These are phyloP conservation scores for Pristionchus entomophagus DNA, from an alignment of 2,888 invertebrate species.

Conservation along the genomic window DNA sequence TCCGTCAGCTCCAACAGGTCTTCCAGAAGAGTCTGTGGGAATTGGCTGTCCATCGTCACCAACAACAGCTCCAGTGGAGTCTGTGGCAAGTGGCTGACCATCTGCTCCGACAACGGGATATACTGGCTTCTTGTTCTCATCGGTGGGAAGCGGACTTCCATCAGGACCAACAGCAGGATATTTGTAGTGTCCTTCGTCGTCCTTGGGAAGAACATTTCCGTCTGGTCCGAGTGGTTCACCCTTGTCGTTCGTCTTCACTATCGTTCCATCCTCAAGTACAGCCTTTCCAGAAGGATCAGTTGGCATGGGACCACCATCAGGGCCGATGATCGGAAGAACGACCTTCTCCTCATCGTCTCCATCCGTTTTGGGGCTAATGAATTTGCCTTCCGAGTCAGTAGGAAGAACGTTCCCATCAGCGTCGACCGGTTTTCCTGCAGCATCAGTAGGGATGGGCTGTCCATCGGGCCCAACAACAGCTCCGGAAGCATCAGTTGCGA, in stretches of 20 bases:
- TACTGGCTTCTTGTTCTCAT: conserved; percentile 48
- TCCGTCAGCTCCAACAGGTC: conserved; percentile 57
- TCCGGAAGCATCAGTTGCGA: conserved; percentile 57
- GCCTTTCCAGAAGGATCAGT: conserved; percentile 52
- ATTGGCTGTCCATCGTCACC: conserved; percentile 52
- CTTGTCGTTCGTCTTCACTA: conserved; percentile 51
- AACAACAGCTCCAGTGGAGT: conserved; percentile 47
- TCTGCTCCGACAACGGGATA: conserved; percentile 53
- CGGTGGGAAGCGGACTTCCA: conserved; percentile 50
- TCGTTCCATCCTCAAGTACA: conserved; percentile 50
- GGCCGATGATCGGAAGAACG: conserved; percentile 54
- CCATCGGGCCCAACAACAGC: conserved; percentile 54
- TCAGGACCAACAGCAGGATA: conserved; percentile 49
- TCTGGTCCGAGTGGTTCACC: conserved; percentile 53
- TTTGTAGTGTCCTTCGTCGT: conserved; percentile 51
- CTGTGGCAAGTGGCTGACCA: conserved; percentile 54
- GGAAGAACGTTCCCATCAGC: conserved; percentile 40
- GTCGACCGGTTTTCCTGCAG: conserved; percentile 54
- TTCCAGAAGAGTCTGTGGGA: conserved; percentile 55
- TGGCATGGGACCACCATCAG: conserved; percentile 55
- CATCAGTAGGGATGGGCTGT: conserved; percentile 55
- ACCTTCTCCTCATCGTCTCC: not conserved
- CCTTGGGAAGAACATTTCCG: conserved; percentile 55
- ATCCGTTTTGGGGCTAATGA: not conserved
- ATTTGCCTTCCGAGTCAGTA: not conserved